These are phyloP conservation scores for Pelmatolapia mariae DNA, from an alignment of 2,113 vertebrate species.

Conservation along the genomic window DNA sequence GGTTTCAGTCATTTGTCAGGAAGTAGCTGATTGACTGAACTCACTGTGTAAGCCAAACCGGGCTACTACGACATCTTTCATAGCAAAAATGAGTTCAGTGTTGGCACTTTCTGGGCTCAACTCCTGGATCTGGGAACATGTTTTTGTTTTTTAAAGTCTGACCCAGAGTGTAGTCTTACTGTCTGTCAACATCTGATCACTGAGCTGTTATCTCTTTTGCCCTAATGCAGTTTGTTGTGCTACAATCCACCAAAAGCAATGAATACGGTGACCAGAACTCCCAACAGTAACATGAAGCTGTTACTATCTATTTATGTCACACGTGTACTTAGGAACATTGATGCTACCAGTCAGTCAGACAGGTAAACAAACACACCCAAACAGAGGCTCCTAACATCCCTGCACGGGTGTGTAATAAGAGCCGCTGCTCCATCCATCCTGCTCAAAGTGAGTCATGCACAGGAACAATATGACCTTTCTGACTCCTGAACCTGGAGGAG, in stretches of 20 bases:
- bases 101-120: background rate
- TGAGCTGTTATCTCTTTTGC: background rate
- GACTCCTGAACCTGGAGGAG: background rate
- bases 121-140: background rate
- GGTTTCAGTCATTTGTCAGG: background rate
- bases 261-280: background rate
- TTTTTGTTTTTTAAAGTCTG: background rate
- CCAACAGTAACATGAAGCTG: background rate
- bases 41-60: background rate
- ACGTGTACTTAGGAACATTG: background rate
- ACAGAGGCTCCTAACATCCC: background rate
- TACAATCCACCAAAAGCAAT: background rate
- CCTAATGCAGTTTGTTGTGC: background rate
- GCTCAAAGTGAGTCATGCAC: conserved; percentile 12
- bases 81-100: background rate
- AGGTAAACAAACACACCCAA: background rate
- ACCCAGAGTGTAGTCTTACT: background rate
- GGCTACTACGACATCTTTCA: background rate
- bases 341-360: background rate
- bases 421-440: background rate
- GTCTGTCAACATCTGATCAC: background rate
- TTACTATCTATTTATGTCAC: background rate
- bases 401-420: background rate
- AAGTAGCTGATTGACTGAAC: background rate
- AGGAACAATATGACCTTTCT: conserved; percentile 19